Evolutionary conservation across 1,140 invertebrate species (phyloP), one percentile per base, ranked within the genome.

Genomic region (Sesamia nonagrioides): DNA sequence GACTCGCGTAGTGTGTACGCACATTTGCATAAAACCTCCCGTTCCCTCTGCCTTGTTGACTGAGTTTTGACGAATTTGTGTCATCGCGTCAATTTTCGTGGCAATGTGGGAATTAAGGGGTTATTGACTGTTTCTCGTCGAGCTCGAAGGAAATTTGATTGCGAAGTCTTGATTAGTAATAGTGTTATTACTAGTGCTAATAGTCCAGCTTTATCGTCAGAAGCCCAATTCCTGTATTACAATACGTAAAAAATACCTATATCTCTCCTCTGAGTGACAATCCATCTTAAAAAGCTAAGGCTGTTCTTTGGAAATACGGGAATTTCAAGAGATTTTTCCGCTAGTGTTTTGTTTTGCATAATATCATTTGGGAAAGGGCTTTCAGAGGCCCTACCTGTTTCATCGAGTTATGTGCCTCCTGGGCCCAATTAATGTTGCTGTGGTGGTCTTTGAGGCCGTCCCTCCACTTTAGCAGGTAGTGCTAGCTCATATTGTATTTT

Each of bases 1-100:
- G 78, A 80, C 27, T 80, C 63, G 66, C 61, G 45, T 71, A 69
- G 73, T 75, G 37, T 80, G 37, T 80, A 40, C 58, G 42, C 72
- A 75, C 61, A 80, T 80, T 80, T 76, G 45, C 61, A 76, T 80
- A 60, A 48, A 40, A 21, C 42, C 61, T 42, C 37, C 37, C 61
- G 37, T 40, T n/a, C 17, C 27, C 9, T 69, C 27, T 15, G 35
- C 18, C 60, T 17, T 42, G 37, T 74, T 74, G 52, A 45, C 52
- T n/a, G 37, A 60, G 37, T 45, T 74, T 58, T 74, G 71, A 58
- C 35, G 52, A 45, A 58, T 58, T 74, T 60, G n/a, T n/a, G 37
- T 27, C 18, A 18, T 33, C 21, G 42, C 18, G 66, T 56, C 52
- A 60, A 33, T 74, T 74, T 60, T 54, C 17, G 48, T 52, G 7